Evolutionary conservation across 2,888 invertebrate species (phyloP).

Genomic region (Xanthostigma xanthostigma): DNA sequence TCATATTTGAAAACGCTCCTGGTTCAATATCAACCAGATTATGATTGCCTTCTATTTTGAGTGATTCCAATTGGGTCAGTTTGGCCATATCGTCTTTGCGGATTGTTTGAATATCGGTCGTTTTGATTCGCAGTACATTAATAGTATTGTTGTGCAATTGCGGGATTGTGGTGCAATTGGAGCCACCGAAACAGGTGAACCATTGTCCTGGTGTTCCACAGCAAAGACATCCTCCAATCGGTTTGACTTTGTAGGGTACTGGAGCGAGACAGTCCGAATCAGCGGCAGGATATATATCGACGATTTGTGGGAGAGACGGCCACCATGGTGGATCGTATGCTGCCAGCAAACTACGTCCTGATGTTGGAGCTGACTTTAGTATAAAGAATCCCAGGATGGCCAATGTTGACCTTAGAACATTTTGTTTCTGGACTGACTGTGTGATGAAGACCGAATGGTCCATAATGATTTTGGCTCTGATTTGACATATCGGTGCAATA

Average conservation of each 20-base stretch:
- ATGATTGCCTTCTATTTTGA: constrained; percentile 40
- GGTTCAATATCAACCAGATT: constrained; percentile 32
- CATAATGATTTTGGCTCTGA: too few species aligned
- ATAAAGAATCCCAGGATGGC: too few species aligned
- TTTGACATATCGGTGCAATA: too few species aligned
- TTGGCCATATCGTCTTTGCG: constrained; percentile 29
- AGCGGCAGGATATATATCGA: constrained; percentile 16
- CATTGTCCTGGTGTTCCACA: constrained; percentile 26
- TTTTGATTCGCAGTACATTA: constrained; percentile 31
- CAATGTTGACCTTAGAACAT: too few species aligned
- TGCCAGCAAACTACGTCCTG: too few species aligned
- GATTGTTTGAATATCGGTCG: constrained; percentile 32
- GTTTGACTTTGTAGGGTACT: constrained; percentile 25
- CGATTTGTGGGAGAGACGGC: constrained; percentile 22
- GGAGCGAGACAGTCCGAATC: too few species aligned
- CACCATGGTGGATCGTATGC: background rate
- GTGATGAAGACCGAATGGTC: too few species aligned
- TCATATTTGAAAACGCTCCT: constrained; percentile 33
- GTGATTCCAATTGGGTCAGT: constrained; percentile 26
- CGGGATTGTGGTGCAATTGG: constrained; percentile 34
- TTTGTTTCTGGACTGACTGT: too few species aligned
- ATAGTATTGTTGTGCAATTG: constrained; percentile 29
- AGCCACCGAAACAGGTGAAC: constrained; percentile 38
- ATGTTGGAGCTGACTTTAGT: too few species aligned
- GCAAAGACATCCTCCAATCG: constrained; percentile 35